phyloP scores from a whole-genome alignment of 1,140 invertebrate species.

The Trichonephila clavipes region DNA sequence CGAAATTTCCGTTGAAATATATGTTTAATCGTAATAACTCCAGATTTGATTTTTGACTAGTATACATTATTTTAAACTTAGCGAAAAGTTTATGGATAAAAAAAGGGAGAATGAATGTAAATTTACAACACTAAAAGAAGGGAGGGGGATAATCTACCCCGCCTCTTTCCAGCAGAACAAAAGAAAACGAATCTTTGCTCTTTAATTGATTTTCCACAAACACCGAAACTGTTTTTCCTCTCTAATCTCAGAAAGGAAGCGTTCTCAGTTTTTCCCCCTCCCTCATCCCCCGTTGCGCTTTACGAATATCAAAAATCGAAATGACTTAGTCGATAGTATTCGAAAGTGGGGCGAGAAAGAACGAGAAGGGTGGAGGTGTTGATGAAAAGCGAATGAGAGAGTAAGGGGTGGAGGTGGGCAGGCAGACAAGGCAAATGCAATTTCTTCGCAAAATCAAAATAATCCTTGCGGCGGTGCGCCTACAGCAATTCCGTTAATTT shows the following conservation, averaged over 20 bases:
- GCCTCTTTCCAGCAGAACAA: background rate
- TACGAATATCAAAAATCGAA: constrained; percentile 66
- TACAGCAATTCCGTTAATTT: constrained; percentile 68
- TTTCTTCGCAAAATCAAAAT: constrained; percentile 49
- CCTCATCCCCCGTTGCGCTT: background rate
- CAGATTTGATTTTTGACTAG: background rate
- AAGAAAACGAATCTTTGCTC: constrained; percentile 1
- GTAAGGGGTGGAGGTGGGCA: no score
- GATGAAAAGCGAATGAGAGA: background rate
- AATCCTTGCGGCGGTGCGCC: background rate
- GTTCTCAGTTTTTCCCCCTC: background rate
- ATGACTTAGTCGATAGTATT: constrained; percentile 70
- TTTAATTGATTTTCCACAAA: constrained; percentile 60
- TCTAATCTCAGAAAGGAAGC: constrained; percentile 1
- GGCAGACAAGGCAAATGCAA: constrained; percentile 34
- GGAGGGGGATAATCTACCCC: no score
- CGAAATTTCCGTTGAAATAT: no score
- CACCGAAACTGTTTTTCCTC: background rate
- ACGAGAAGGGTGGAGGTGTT: background rate
- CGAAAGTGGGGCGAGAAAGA: background rate
- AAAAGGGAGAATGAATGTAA: background rate
- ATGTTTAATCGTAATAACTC: no score
- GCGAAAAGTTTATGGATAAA: background rate
- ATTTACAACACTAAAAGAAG: background rate
- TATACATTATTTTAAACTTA: background rate